Percentiles rank a stretch among this genome's conserved stretches.
phyloP scores from a whole-genome alignment of 2,797 vertebrate species.

The Varecia variegata region DNA sequence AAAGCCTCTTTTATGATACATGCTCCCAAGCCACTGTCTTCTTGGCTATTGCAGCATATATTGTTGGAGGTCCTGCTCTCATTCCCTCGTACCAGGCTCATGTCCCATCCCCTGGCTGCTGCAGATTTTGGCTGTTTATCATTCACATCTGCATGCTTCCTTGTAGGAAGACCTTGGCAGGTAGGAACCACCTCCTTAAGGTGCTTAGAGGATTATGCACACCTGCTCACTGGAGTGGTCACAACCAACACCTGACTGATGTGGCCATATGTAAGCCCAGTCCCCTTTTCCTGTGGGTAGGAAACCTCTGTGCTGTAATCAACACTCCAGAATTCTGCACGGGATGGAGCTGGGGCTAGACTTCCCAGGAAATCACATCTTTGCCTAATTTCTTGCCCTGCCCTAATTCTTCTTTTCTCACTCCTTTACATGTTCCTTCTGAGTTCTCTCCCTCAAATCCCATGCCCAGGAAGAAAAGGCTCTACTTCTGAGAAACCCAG shows the following conservation, averaged over 20 bases:
- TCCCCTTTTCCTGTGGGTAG: background rate
- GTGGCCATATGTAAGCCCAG: fast-evolving
- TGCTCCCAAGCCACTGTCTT: background rate
- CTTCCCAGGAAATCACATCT: background rate
- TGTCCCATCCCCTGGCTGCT: no score
- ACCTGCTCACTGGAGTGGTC: fast-evolving
- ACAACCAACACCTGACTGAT: fast-evolving
- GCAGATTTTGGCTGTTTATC: background rate
- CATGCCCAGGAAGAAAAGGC: background rate
- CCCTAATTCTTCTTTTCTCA: background rate
- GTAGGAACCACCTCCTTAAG: no score
- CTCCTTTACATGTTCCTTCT: background rate
- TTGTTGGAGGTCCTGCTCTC: background rate
- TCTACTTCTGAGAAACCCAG: background rate
- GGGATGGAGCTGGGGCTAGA: background rate
- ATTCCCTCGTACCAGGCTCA: no score
- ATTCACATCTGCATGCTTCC: background rate
- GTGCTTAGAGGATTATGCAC: background rate
- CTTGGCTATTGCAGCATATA: background rate
- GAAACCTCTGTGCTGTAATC: fast-evolving
- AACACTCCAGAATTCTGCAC: fast-evolving
- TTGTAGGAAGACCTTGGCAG: background rate
- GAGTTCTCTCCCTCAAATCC: background rate
- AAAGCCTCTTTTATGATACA: background rate
- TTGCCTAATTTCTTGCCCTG: background rate